Base-by-base conservation (phyloP, 2,888 invertebrate genomes). In the Lapara coniferarum region DNA sequence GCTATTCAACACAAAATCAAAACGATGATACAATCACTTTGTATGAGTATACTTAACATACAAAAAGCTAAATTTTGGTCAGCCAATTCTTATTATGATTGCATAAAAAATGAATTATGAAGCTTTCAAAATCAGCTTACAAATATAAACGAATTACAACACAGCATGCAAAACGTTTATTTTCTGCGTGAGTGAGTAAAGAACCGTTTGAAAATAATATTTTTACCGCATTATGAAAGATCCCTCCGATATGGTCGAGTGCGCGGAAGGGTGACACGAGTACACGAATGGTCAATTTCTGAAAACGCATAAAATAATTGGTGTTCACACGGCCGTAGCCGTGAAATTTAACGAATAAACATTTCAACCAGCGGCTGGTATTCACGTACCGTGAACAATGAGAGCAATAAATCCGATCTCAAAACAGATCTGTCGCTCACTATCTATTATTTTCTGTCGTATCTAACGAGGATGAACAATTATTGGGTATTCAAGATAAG, bases 121-220 rank as follows among this genome's bases (percentile, higher is more conserved):
- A 19, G 46, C 49, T 63, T 19, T 46, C 16, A 63, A 63, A 63
- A 63, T 63, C 46, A 63, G 19, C 63, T 63, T 46, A 49, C 49
- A 13, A 63, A 63, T 63, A 46, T 63, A 46, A 46, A 63, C 19
- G 63, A 49, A 49, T 63, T 63, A 8, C 63, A 63, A 63, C 49
- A 25, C 74, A 72, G 74, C 80, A 83, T 82, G 85, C 84, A 84
- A 86, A 87, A 83, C 82, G 82, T 81, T 85, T 80, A 85, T 87
- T 90, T 89, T 87, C 83, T 87, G 85, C 87, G 74, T 86, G 81
- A 88, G 78, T 84, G 83, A 78, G 71, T 79, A 74, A 71, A 73
- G 77, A 82, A 82, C 86, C 85, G 89, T 90, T 90, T 86, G 84
- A 85, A 84, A 88, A 85, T 87, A 85, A 85, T 83, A 88, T 83